Base-by-base conservation (phyloP, 2,113 vertebrate species). In the Gymnobelideus leadbeateri region DNA sequence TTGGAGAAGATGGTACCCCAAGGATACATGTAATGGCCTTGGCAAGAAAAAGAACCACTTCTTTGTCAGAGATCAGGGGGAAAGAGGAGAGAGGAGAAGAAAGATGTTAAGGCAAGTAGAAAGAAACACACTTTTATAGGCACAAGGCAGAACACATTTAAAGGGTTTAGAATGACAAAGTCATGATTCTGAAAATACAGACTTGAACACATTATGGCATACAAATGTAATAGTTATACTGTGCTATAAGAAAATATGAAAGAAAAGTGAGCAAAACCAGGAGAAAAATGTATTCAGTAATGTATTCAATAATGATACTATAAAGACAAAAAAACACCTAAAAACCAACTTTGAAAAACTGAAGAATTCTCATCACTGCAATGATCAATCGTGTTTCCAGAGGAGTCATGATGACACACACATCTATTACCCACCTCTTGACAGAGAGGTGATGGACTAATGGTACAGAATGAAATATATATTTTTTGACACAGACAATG, bases 121-220 rank as follows among this genome's bases (percentile, higher is more conserved):
- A 61, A 61, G 26, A 92, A 95, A 92, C 26, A 49, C n/a, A 90
- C 25, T 95, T 91, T 61, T 50, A 93, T 52, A 91, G 51, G 51
- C 94, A 96, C 2, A 90, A 5, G 11, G 25, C 90, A n/a, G 92
- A 93, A 57, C 53, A 92, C 0, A 25, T 37, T 46, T 54, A 89
- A 21, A 94, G 46, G 52, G 49, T 93, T 93, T 7, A 94, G 92
- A 2, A 53, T 43, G 95, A 50, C 68, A 94, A 94, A 91, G 1
- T 51, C 26, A 92, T 47, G 61, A 9, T 95, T 96, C 90, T 96
- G 52, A 92, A 96, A 97, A 92, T 37, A 68, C 28, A n/a, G 51
- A 92, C 10, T 94, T 21, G 51, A 94, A 49, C 26, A 61, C 3
- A 61, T 61, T 61, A 61, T 61, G 26, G 55, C 31, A 1, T 57